Evolutionary conservation across 2,888 invertebrate species (phyloP).

Genomic region (Macrosoma leucophasiata): DNA sequence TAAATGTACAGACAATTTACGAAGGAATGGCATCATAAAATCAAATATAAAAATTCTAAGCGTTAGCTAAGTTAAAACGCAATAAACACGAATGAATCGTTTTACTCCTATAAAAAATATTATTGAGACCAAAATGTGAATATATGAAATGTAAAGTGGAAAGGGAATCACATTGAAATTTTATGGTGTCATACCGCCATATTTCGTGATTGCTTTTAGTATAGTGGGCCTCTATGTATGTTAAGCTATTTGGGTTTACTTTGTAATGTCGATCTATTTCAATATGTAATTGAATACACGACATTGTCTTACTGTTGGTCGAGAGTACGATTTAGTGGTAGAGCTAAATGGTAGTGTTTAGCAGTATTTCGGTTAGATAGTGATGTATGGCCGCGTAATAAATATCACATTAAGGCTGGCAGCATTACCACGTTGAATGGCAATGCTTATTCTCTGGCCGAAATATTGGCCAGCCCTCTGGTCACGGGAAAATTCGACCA

Average conservation of each 20-base stretch:
- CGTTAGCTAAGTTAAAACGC: constrained; percentile 39
- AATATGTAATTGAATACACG: constrained; percentile 1
- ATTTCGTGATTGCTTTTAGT: constrained; percentile 45
- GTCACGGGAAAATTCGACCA: too few relatives aligned
- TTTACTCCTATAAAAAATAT: constrained; percentile 36
- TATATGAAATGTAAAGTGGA: constrained; percentile 25
- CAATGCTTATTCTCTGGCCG: too few relatives aligned
- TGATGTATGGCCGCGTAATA: too few relatives aligned
- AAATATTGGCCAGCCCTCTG: too few relatives aligned
- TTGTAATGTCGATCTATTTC: background rate
- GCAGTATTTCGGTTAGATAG: too few relatives aligned
- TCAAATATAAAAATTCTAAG: constrained; percentile 43
- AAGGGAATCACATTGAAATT: constrained; percentile 39
- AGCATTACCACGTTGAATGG: too few relatives aligned
- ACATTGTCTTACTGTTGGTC: too few relatives aligned
- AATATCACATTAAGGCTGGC: too few relatives aligned
- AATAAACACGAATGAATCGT: constrained; percentile 41
- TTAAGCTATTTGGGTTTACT: too few relatives aligned
- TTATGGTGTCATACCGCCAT: constrained; percentile 51
- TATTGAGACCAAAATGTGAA: constrained; percentile 16
- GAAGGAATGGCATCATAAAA: constrained; percentile 23
- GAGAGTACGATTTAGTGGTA: too few relatives aligned
- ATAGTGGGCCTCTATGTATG: constrained; percentile 32
- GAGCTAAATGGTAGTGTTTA: too few relatives aligned
- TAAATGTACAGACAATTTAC: constrained; percentile 19